Evolutionary conservation across 2,797 vertebrate species (phyloP), one percentile per base, ranked within the genome.

Genomic region (Ceryle rudis): DNA sequence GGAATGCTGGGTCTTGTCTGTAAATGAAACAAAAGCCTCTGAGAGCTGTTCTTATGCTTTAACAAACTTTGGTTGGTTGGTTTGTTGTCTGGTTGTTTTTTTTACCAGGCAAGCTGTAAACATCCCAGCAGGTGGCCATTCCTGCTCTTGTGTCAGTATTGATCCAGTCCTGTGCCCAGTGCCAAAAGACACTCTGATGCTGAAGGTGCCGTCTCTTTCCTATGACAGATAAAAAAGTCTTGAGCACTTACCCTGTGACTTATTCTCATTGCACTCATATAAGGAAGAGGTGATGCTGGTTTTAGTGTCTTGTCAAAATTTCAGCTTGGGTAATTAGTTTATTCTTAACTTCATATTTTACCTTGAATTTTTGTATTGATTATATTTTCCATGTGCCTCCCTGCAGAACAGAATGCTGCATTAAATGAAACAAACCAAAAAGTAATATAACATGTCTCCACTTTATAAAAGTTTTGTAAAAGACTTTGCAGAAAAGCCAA

Each of bases 251-350:
- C 51, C 17, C 39, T 51, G 37, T 49, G 54, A 74, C 54, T 89
- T 70, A 67, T n/a, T 80, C 52, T 89, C 69, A 21, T 8, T 75
- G 64, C 31, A 77, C 8, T 89, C 3, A 0, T 65, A 9, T 37
- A 58, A 54, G 28, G 25, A 81, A 74, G 29, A 71, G 11, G 25
- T 42, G 15, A 81, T 69, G 88, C 1, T 78, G 72, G 89, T 73
- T 92, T 89, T 69, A 37, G 17, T 88, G 54, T 74, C 79, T 71
- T 87, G 37, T 81, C 65, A 80, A 91, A 92, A 91, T 67, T 84
- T 44, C 69, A 78, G 1, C 67, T 47, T 83, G 49, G 69, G 33
- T 64, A 49, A 73, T 80, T 87, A 64, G 17, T 72, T 84, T 91
- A 64, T 87, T 87, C 37, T 81, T 72, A 88, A 28, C 41, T 64